Percentiles rank a stretch among this genome's conserved stretches.
phyloP scores from a whole-genome alignment of 2,113 vertebrate species.

The Nothocercus julius region DNA sequence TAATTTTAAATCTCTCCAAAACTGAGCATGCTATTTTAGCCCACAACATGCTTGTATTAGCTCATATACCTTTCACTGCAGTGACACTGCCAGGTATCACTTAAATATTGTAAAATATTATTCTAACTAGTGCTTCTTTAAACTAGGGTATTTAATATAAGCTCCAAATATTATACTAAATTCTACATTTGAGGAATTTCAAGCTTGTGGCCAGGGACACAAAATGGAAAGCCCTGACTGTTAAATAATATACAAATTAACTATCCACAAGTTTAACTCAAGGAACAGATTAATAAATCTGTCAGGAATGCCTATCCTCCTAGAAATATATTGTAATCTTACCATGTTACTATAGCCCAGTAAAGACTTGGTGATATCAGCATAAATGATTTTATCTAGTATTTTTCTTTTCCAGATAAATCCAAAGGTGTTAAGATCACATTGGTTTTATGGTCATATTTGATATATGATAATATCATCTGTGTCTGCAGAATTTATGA shows the following conservation, averaged over 20 bases:
- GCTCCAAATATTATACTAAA: background rate
- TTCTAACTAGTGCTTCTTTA: background rate
- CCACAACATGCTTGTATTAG: background rate
- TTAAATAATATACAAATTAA: slow-evolving; percentile 46
- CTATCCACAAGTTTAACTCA: slow-evolving; percentile 19
- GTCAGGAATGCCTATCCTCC: slow-evolving; percentile 28
- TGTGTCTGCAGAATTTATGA: slow-evolving; percentile 64
- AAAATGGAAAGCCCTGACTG: background rate
- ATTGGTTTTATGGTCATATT: slow-evolving; percentile 65
- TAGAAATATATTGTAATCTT: slow-evolving; percentile 27
- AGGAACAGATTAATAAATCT: slow-evolving; percentile 27
- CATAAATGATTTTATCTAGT: slow-evolving; percentile 48
- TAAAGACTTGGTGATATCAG: slow-evolving; percentile 38
- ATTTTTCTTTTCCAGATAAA: slow-evolving; percentile 68
- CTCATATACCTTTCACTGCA: background rate
- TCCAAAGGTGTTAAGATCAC: slow-evolving; percentile 65
- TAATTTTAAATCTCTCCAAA: background rate
- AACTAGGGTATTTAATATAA: background rate
- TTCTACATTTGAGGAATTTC: slow-evolving; percentile 15
- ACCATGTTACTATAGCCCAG: slow-evolving; percentile 4
- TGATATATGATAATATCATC: slow-evolving; percentile 70
- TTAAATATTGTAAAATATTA: background rate
- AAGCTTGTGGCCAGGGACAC: background rate
- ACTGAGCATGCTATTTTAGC: background rate
- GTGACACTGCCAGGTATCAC: background rate